Evolutionary conservation across 1,140 invertebrate genomes (phyloP).

Genomic region (Cryptotermes secundus): DNA sequence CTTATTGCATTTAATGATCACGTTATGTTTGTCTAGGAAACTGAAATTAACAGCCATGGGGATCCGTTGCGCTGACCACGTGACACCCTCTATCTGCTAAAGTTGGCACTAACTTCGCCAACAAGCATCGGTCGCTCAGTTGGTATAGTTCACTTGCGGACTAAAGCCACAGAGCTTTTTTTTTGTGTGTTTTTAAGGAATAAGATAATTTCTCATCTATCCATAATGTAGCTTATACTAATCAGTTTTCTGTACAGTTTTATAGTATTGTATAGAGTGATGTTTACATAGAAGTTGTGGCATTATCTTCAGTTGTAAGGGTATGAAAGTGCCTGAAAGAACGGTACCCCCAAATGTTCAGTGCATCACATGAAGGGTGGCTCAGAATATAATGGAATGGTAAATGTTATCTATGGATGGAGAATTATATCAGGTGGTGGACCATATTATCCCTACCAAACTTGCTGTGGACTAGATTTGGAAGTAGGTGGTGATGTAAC

Average conservation of each 20-base stretch:
- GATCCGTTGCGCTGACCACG: too few species aligned
- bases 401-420: not conserved
- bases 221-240: not conserved
- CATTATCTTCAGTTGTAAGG: not conserved
- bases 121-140: too few species aligned
- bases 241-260: not conserved
- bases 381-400: not conserved
- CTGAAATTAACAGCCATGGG: too few species aligned
- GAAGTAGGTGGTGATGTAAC: not conserved
- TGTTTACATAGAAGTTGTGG: not conserved
- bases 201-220: too few species aligned
- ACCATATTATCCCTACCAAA: not conserved
- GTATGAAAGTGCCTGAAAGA: not conserved
- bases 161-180: too few species aligned
- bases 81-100: too few species aligned
- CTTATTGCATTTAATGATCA: not conserved
- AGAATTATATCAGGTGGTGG: not conserved
- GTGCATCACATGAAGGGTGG: not conserved
- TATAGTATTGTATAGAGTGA: constrained; percentile 8
- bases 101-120: too few species aligned
- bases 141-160: too few species aligned
- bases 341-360: not conserved
- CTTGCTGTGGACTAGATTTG: not conserved
- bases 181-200: too few species aligned
- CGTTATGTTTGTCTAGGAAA: too few species aligned